Percentiles rank a stretch among this genome's conserved stretches.
phyloP scores from a whole-genome alignment of 2,888 invertebrate species.

The Nymphalis urticae region DNA sequence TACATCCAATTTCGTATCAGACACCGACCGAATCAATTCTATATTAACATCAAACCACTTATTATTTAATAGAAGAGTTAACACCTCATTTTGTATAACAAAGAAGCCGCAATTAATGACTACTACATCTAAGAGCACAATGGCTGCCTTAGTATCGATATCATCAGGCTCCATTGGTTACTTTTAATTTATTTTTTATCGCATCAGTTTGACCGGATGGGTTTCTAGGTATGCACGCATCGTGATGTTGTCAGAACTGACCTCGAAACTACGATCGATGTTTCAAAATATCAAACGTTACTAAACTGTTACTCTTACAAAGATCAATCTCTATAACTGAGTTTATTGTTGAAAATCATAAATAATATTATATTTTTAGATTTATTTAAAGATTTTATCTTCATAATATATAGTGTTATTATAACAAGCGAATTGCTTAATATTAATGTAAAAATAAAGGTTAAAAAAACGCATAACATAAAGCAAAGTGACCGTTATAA shows the following conservation, averaged over 20 bases:
- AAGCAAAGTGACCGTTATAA: too few relatives aligned
- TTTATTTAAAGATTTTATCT: too few relatives aligned
- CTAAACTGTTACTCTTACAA: background rate
- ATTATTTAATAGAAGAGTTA: constrained; percentile 79
- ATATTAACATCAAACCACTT: constrained; percentile 64
- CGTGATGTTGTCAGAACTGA: constrained; percentile 60
- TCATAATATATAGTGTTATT: too few relatives aligned
- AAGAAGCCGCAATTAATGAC: constrained; percentile 77
- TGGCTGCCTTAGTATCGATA: constrained; percentile 72
- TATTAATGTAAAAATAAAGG: too few relatives aligned
- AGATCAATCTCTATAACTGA: background rate
- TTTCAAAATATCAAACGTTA: constrained; percentile 61
- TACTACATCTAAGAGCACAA: constrained; percentile 70
- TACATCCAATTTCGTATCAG: constrained; percentile 56
- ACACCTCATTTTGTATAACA: constrained; percentile 81
- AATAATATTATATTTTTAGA: too few relatives aligned
- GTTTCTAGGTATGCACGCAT: constrained; percentile 68
- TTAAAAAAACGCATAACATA: too few relatives aligned
- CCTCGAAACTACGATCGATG: constrained; percentile 70
- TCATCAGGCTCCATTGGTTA: constrained; percentile 69
- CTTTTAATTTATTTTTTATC: constrained; percentile 81
- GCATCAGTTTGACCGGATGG: constrained; percentile 72
- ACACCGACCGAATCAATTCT: constrained; percentile 55
- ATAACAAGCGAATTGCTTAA: too few relatives aligned
- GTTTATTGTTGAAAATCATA: too few relatives aligned